Percentiles rank a stretch among this genome's conserved stretches.
Conservation (phyloP, 1,140 invertebrate species). For the Drosophila seguyi region DNA sequence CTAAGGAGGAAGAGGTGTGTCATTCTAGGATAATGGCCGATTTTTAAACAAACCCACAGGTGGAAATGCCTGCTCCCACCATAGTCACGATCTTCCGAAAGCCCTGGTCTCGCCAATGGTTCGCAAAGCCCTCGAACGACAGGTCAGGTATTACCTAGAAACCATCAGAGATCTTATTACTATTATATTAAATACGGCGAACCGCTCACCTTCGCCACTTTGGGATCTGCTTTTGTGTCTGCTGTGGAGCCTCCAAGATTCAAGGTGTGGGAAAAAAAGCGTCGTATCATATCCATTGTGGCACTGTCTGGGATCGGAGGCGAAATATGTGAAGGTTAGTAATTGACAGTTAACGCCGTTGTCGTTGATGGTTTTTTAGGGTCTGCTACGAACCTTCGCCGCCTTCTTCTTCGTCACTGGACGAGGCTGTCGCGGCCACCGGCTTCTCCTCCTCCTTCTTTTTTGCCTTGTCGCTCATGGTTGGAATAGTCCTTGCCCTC, state of each 20-base stretch:
- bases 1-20: conserved; percentile 87
- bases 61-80: conserved; percentile 97
- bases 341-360: conserved; percentile 18
- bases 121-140: conserved; percentile 89
- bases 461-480: conserved; percentile 17
- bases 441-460: not conserved
- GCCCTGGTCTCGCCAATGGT: conserved; percentile 90
- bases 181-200: not conserved
- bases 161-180: not conserved
- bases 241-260: conserved; percentile 26
- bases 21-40: not conserved
- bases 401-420: conserved; percentile 22
- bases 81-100: conserved; percentile 96
- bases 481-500: not conserved
- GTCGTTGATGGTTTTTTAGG: not conserved
- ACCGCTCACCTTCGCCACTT: conserved; percentile 47
- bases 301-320: conserved; percentile 23
- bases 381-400: conserved; percentile 9
- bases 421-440: not conserved
- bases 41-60: conserved; percentile 88
- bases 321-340: not conserved
- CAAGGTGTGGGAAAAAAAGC: conserved; percentile 61
- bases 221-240: conserved; percentile 14
- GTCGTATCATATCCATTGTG: conserved; percentile 63
- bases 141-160: conserved; percentile 87